Evolutionary conservation across 2,797 vertebrate species (phyloP), one percentile per base, ranked within the genome.

Genomic region (Malacoctenus gilli): DNA sequence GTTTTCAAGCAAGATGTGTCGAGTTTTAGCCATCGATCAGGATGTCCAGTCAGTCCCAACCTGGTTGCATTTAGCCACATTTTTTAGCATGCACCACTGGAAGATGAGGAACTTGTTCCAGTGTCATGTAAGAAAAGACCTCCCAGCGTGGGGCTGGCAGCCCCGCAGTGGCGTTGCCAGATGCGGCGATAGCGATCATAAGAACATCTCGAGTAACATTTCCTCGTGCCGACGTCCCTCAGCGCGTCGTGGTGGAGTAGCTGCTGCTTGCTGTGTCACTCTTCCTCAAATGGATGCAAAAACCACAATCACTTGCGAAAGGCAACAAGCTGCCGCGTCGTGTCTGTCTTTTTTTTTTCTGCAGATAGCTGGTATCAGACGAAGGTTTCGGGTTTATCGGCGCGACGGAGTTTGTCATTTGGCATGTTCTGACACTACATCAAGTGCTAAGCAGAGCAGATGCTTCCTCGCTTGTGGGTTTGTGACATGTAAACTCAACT

Each of bases 401-500:
- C 52, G 56, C 53, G 56, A 48, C 58, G 21, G 59, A 46, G 40
- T 59, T 64, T 66, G 69, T 82, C 55, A 43, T 49, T 46, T 32
- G 32, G 43, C 32, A 0, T 59, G 22, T 21, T 32, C 64, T 55
- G 68, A 65, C 44, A 30, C 42, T 13, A 32, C 31, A 38, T 43
- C 43, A 12, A 60, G 37, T 1, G 42, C 50, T 1, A 21, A 68
- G 44, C 20, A 1, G 10, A 59, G 61, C 64, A 49, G 72, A 66
- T 53, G 72, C 19, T 49, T 52, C 49, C 39, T 74, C 9, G 38
- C 60, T 68, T 49, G 60, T 68, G 52, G 54, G 15, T 50, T 64
- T 79, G 43, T 69, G 67, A 68, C 50, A 68, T 25, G 38, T 51
- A 56, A 66, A 72, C 59, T 71, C 20, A 4, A 16, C 58, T 62